phyloP scores from a whole-genome alignment of 2,113 vertebrate genomes.

The Junco hyemalis region DNA sequence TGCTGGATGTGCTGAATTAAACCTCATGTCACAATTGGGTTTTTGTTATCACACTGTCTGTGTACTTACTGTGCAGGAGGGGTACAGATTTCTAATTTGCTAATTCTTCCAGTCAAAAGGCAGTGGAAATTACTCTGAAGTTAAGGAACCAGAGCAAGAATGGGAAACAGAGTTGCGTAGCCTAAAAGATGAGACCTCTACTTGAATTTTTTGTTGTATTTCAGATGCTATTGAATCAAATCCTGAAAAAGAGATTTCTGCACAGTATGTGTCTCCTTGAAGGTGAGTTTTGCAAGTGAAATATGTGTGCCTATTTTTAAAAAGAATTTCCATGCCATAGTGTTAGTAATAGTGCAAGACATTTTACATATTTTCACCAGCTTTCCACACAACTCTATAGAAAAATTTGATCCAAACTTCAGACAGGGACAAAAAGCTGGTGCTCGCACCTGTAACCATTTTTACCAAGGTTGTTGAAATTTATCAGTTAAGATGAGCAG shows the following conservation, averaged over 20 bases:
- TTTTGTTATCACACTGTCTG: fast-evolving
- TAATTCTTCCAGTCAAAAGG: not conserved
- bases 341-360: fast-evolving
- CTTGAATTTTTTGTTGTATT: not conserved
- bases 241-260: not conserved
- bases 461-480: not conserved
- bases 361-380: not conserved
- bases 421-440: not conserved
- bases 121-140: not conserved
- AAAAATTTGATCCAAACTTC: not conserved
- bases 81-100: not conserved
- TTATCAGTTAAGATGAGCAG: not conserved
- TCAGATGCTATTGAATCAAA: not conserved
- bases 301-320: not conserved
- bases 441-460: not conserved
- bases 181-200: not conserved
- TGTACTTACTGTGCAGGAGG: no score
- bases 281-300: not conserved
- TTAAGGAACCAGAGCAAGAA: not conserved
- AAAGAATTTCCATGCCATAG: not conserved
- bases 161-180: not conserved
- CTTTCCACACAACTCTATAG: not conserved
- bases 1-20: not conserved
- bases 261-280: not conserved
- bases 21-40: not conserved